A percentile compares a stretch with the other conserved stretches of the same genome.
Evolutionary conservation across 1,140 invertebrate genomes (phyloP).

Genomic region (Hyles euphorbiae): DNA sequence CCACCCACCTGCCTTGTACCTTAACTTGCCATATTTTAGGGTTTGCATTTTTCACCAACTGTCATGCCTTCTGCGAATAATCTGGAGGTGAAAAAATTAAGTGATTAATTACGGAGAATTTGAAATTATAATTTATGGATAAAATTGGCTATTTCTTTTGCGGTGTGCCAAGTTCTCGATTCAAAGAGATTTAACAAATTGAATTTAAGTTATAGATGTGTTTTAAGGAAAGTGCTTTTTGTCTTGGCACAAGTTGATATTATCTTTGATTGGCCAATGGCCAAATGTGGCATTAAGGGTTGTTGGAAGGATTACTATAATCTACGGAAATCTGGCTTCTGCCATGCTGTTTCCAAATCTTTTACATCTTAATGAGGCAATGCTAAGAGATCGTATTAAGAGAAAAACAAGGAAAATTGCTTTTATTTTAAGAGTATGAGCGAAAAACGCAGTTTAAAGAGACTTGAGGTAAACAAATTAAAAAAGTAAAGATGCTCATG

Average conservation of each 20-base stretch:
- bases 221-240: constrained; percentile 37
- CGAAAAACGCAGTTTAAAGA: too few species aligned
- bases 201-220: constrained; percentile 25
- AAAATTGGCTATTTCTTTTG: constrained; percentile 15
- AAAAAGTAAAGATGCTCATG: too few species aligned
- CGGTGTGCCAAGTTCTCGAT: neutral
- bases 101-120: too few species aligned
- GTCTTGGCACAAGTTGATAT: constrained; percentile 42
- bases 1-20: constrained; percentile 31
- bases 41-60: constrained; percentile 39
- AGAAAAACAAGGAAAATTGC: too few species aligned
- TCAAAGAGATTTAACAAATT: constrained; percentile 16
- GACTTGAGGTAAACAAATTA: too few species aligned
- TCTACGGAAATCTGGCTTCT: neutral
- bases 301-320: constrained; percentile 6
- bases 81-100: too few species aligned
- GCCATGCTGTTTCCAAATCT: too few species aligned
- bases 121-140: constrained; percentile 9
- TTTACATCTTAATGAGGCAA: too few species aligned
- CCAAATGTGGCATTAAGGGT: constrained; percentile 42
- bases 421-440: too few species aligned
- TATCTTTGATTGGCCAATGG: constrained; percentile 51
- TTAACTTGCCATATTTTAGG: constrained; percentile 60
- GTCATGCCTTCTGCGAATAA: constrained; percentile 39
- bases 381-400: too few species aligned